Evolutionary conservation across 2,113 vertebrate genomes (phyloP), one percentile per base, ranked within the genome.

Genomic region (Dromiciops gliroides): DNA sequence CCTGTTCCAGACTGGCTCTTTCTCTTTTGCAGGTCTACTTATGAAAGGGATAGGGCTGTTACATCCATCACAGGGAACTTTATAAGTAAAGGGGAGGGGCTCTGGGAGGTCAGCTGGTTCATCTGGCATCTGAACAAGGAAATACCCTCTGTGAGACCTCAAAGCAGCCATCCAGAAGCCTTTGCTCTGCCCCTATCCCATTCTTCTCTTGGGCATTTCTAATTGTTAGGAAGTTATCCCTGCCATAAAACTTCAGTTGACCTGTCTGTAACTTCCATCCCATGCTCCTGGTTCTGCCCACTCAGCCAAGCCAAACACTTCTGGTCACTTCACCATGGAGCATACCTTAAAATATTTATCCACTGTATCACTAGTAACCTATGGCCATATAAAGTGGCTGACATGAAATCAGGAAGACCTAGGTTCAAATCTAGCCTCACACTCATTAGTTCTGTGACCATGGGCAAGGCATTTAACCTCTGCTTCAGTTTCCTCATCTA

Each of bases 1-100:
- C 37, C 67, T 83, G 67, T 44, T 83, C 19, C 91, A 91, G 94
- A 11, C 60, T 37, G 60, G 31, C 95, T 75, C 92, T 95, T 97
- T 93, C 28, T 95, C 94, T n/a, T 75, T 44, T 83, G 67, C 67
- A 83, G 19, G 67, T 44, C 67, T 83, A n/a, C 67, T 83, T 83
- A 44, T 75, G 37, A 83, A 83, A 83, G n/a, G 56, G 56, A 67
- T 67, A 37, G 11, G 67, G 67, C 67, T 83, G n/a, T 83, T 83
- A 44, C 16, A 83, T 83, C 67, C 67, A 83, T 83, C 60, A 75
- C 60, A 37, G 37, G 53, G 26, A 67, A 67, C 60, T 19, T 67
- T 75, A 75, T 19, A 44, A 19, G 16, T 44, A n/a, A n/a, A 83
- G 19, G n/a, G n/a, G n/a, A 83, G 44, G 37, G 19, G n/a, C 44